Evolutionary conservation across 2,888 invertebrate genomes (phyloP), one percentile per base, ranked within the genome.

Genomic region (Acanthoscelides obtectus): DNA sequence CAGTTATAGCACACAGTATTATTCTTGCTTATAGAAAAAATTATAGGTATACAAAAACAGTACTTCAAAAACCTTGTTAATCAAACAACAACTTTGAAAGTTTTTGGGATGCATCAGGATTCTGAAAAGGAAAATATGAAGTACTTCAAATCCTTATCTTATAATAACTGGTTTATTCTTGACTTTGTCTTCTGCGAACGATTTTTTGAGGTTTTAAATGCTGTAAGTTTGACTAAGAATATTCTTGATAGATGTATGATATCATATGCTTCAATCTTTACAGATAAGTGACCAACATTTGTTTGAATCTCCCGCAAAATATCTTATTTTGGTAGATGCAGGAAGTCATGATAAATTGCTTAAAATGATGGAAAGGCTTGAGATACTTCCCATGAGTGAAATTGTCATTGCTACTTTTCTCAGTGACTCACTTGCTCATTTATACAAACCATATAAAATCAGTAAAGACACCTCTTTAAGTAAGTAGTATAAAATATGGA

Each of bases 391-490:
- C 12, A 71, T 71, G 73, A 73, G 75, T 67, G 73, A 76, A 22
- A 22, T 75, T 63, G 64, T 74, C 3, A 22, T 73, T 22, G 76
- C 73, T 8, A 20, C 20, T 21, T 69, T 74, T 67, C 17, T 45
- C 12, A 69, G 65, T 12, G 12, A 70, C n/a, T 67, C 66, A 19
- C 64, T 22, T 64, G 69, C 71, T 20, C 45, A 70, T 68, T 67
- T 77, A 22, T 71, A 71, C 69, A 75, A 75, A 69, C 74, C 72
- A 2, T 77, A 75, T 63, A 75, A 73, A 75, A 72, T 75, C 21
- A 12, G 71, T 25, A 72, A 67, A 67, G 66, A 65, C 20, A 67
- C 22, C 20, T 25, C 67, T 64, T 45, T 71, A 64, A 71, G 75
- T 74, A 70, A 74, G 74, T 72, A 66, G 17, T 17, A n/a, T n/a